phyloP scores from a whole-genome alignment of 1,140 invertebrate species.

The Dermatophagoides farinae region DNA sequence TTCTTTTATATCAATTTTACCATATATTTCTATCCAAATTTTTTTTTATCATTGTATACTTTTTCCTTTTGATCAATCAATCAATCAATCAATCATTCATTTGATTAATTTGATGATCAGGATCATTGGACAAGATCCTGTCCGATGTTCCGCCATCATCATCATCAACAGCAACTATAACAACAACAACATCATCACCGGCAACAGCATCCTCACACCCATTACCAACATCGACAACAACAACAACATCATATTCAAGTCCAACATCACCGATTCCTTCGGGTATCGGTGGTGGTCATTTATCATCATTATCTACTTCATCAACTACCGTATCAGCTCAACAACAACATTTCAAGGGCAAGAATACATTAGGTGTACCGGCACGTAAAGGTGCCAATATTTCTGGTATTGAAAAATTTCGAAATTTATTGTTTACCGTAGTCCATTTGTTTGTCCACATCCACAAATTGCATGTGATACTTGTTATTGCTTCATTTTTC shows the following conservation, averaged over 20 bases:
- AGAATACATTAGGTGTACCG: slow-evolving; percentile 5
- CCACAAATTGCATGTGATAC: not conserved
- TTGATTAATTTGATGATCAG: not conserved
- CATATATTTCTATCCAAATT: too few species aligned
- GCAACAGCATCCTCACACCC: not conserved
- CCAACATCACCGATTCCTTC: not conserved
- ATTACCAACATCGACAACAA: not conserved
- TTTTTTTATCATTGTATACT: not conserved
- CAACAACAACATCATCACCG: not conserved
- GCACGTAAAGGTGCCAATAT: not conserved
- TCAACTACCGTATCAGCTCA: not conserved
- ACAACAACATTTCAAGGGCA: not conserved
- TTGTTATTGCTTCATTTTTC: not conserved
- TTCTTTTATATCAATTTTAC: not conserved
- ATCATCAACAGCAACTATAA: not conserved
- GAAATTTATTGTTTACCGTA: not conserved
- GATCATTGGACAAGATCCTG: not conserved
- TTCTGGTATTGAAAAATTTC: not conserved
- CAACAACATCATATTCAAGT: not conserved
- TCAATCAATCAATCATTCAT: not conserved
- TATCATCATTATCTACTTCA: not conserved
- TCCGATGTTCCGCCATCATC: not conserved
- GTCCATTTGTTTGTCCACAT: not conserved
- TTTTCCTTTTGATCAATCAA: not conserved
- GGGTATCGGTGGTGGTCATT: not conserved